These are phyloP conservation scores for Leptopilina clavipes DNA, from an alignment of 1,140 invertebrate genomes.

Conservation along the genomic window DNA sequence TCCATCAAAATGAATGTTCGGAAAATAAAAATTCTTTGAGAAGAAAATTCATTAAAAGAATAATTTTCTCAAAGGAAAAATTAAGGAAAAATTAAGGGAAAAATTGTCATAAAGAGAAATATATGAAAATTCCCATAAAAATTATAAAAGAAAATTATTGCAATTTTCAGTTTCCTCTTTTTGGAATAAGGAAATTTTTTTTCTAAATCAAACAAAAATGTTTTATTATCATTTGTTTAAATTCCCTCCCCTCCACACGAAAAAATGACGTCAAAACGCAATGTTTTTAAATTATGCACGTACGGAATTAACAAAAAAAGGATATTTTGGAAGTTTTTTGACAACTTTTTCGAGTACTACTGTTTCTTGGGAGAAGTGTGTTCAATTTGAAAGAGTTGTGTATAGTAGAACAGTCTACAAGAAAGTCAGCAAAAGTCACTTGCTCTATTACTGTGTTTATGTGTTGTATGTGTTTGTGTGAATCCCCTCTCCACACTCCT, in stretches of 20 bases:
- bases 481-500: background rate
- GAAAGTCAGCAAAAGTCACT: background rate
- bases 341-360: background rate
- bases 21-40: too few species aligned
- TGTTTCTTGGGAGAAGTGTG: background rate
- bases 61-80: too few species aligned
- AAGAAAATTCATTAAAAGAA: too few species aligned
- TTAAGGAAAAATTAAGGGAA: too few species aligned
- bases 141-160: too few species aligned
- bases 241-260: too few species aligned
- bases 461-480: background rate
- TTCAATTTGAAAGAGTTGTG: conserved; percentile 2
- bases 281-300: conserved; percentile 5
- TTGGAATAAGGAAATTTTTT: too few species aligned
- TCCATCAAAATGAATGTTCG: too few species aligned
- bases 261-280: background rate
- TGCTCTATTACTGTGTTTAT: background rate
- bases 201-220: background rate
- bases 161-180: too few species aligned
- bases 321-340: background rate
- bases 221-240: background rate
- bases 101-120: too few species aligned
- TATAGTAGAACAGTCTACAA: background rate
- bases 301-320: background rate
- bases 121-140: too few species aligned